Evolutionary conservation across 2,888 invertebrate genomes (phyloP), one percentile per base, ranked within the genome.

Genomic region (Melieria picta): DNA sequence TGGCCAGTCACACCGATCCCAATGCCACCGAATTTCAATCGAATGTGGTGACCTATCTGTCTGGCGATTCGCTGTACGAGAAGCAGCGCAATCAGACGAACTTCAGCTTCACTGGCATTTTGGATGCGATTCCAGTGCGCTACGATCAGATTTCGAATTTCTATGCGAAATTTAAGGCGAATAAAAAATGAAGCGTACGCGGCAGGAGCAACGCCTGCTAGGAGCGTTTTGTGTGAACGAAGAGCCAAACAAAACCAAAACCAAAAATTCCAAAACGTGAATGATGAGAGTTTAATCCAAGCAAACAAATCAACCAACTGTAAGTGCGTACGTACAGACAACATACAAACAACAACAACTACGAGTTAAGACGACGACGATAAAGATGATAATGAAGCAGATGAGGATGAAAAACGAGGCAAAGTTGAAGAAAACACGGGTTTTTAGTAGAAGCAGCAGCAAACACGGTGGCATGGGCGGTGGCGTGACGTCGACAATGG

Each of bases 121-220:
- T 94, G 45, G 91, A 93, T 80, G 90, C 93, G 61, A 93, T 93
- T 74, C 95, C 96, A 30, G 92, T 96, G 65, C 91, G 93, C 79
- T 89, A 95, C 69, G 94, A 96, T 86, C 91, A 93, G 81, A 93
- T 96, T 78, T 91, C 91, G 78, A 91, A 92, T 78, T 97, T 96
- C 89, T 93, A 94, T 88, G 89, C 91, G 62, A 95, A 94, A 87
- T 96, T 95, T 93, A 94, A 94, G 84, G 92, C 93, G 73, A 86
- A 86, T 81, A 87, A 87, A 82, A 85, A 85, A 82, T 85, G 85
- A 85, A 81, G 77, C 72, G 71, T 76, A 45, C 69, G 72, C 74
- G 72, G 76, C 77, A 74, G 77, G 77, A 75, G 73, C 74, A 76
- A 76, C 72, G 76, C 77, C 77, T 76, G 75, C 77, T 72, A 64